These are phyloP conservation scores for Drosophila chauvacae DNA, from an alignment of 1,140 invertebrate genomes.

Conservation along the genomic window DNA sequence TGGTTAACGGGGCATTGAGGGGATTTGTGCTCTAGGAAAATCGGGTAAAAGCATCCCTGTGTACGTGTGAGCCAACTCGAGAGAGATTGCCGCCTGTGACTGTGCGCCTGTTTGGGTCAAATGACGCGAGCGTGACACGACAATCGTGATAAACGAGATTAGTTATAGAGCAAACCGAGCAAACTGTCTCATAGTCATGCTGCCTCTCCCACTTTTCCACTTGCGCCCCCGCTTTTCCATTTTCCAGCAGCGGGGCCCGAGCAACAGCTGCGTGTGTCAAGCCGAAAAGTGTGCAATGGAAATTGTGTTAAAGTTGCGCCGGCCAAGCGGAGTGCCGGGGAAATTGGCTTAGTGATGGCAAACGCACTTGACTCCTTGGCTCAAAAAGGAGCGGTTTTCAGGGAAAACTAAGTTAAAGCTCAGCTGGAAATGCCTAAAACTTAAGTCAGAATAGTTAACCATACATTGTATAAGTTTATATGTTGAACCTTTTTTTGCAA, in stretches of 20 bases:
- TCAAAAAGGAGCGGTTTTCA: neutral
- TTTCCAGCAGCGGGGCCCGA: constrained; percentile 3
- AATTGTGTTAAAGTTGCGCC: constrained; percentile 54
- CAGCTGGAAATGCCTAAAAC: neutral
- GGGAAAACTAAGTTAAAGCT: neutral
- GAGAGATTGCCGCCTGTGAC: constrained; percentile 16
- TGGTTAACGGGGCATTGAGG: neutral
- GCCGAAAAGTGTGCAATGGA: constrained; percentile 72
- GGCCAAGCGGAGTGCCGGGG: constrained; percentile 20
- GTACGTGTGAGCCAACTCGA: constrained; percentile 26
- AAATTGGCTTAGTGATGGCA: constrained; percentile 24
- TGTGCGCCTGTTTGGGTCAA: constrained; percentile 55
- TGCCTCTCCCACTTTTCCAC: neutral
- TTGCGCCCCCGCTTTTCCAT: neutral
- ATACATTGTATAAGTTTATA: neutral
- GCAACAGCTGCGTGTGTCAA: constrained; percentile 65
- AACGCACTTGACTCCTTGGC: constrained; percentile 2
- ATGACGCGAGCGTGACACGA: constrained; percentile 74
- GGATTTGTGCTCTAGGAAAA: neutral
- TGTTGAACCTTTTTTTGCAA: too few relatives aligned
- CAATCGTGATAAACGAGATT: constrained; percentile 73
- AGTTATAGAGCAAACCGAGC: constrained; percentile 51
- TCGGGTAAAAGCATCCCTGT: constrained; percentile 31
- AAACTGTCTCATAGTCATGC: constrained; percentile 43
- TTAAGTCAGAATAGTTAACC: neutral